phyloP scores from a whole-genome alignment of 2,888 invertebrate species.

The Tridacna gigas region DNA sequence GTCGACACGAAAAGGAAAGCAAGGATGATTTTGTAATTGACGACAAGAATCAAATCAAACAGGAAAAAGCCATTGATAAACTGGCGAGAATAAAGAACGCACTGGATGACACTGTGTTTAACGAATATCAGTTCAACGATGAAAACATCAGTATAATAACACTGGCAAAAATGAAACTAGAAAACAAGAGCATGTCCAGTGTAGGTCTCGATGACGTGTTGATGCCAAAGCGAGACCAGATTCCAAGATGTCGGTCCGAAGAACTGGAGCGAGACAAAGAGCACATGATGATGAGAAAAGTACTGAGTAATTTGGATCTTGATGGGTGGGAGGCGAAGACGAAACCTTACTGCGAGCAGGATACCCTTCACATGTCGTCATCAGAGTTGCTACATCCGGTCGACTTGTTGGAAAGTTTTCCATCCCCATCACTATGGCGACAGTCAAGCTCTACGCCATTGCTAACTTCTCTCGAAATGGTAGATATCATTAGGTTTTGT shows the following conservation, averaged over 20 bases:
- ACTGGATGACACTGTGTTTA: neutral
- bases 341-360: constrained; percentile 16
- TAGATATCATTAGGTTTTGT: neutral
- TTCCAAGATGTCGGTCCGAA: neutral
- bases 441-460: neutral
- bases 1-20: neutral
- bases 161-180: constrained; percentile 46
- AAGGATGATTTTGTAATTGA: neutral
- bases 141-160: constrained; percentile 22
- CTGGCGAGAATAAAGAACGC: neutral
- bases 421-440: neutral
- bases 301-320: constrained; percentile 18
- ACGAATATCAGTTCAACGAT: constrained; percentile 11
- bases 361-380: constrained; percentile 33
- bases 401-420: constrained; percentile 17
- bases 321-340: constrained; percentile 48
- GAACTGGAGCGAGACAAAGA: constrained; percentile 2
- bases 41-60: neutral
- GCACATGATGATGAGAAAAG: neutral
- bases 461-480: neutral
- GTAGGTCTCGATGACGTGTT: constrained; percentile 33
- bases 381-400: constrained; percentile 52
- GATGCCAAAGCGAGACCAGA: neutral
- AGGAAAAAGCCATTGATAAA: neutral
- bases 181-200: constrained; percentile 35